phyloP scores from a whole-genome alignment of 2,888 invertebrate genomes.

The Cerceris rybyensis region DNA sequence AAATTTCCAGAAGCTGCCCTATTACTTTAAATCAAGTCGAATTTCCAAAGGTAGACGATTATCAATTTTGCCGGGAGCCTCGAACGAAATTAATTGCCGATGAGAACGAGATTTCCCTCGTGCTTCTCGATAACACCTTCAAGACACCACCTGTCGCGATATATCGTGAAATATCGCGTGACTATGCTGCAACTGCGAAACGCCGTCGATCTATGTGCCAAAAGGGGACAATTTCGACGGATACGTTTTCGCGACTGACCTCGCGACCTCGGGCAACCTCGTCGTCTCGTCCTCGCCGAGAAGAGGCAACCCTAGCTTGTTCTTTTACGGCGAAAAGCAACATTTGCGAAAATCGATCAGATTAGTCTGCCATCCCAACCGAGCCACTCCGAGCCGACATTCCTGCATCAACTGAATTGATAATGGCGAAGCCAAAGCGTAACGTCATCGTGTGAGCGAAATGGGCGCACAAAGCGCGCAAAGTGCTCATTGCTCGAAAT shows the following conservation, averaged over 20 bases:
- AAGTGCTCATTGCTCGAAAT: not conserved
- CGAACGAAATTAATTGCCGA: conserved; percentile 11
- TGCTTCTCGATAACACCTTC: too few relatives aligned
- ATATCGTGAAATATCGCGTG: not conserved
- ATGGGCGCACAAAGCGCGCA: not conserved
- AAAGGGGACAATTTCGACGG: too few relatives aligned
- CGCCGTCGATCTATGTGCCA: too few relatives aligned
- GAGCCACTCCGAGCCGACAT: conserved; percentile 5
- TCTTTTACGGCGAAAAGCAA: not conserved
- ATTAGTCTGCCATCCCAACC: not conserved
- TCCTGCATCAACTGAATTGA: conserved; percentile 18
- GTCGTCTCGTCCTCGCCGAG: conserved; percentile 1
- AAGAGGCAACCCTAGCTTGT: not conserved
- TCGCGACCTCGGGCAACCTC: not conserved
- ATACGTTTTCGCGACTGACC: too few relatives aligned
- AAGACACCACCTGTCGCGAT: not conserved
- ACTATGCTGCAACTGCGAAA: too few relatives aligned
- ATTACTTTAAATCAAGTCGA: conserved; percentile 18
- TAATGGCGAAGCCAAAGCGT: conserved; percentile 7
- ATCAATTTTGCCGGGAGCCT: conserved; percentile 6
- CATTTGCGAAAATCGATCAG: conserved; percentile 10
- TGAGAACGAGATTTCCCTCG: not conserved
- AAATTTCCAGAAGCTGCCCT: not conserved
- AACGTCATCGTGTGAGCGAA: conserved; percentile 2
- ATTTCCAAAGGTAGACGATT: not conserved